Evolutionary conservation across 1,140 invertebrate species (phyloP).

Genomic region (Cherax destructor): DNA sequence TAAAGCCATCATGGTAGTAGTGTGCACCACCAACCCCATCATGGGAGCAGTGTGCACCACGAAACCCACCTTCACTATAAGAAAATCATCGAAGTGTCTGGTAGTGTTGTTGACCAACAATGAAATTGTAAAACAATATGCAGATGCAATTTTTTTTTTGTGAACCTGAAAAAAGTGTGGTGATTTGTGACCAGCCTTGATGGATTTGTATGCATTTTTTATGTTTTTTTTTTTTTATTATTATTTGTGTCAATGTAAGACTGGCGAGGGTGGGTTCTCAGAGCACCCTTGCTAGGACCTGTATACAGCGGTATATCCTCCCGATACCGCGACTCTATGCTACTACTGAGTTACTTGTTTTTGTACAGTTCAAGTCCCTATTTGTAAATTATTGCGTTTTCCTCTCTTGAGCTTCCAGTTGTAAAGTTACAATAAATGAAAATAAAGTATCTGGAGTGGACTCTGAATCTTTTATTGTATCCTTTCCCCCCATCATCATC

Average conservation of each 20-base stretch:
- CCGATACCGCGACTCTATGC: constrained; percentile 33
- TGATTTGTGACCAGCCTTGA: constrained; percentile 63
- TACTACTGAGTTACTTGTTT: constrained; percentile 54
- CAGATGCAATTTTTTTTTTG: not conserved
- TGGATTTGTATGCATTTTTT: constrained; percentile 46
- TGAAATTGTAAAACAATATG: not conserved
- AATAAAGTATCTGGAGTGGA: constrained; percentile 70
- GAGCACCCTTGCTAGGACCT: constrained; percentile 20
- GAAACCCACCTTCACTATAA: constrained; percentile 31
- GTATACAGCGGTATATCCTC: constrained; percentile 47
- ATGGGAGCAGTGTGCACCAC: not conserved
- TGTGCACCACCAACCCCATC: constrained; percentile 32
- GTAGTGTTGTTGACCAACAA: not conserved
- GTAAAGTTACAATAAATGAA: constrained; percentile 69
- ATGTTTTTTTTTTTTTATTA: constrained; percentile 42
- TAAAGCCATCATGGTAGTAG: constrained; percentile 10
- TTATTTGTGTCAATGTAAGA: constrained; percentile 63
- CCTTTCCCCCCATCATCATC: not conserved
- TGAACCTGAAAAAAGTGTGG: constrained; percentile 32
- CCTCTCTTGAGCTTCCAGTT: constrained; percentile 69
- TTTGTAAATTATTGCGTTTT: constrained; percentile 70
- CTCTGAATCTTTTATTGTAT: not conserved
- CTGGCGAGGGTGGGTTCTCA: constrained; percentile 17
- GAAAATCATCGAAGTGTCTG: constrained; percentile 51
- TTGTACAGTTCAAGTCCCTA: constrained; percentile 68